A percentile compares a stretch with the other conserved stretches of the same genome.
Evolutionary conservation across 2,113 vertebrate species (phyloP).

Genomic region (Channa maculata): DNA sequence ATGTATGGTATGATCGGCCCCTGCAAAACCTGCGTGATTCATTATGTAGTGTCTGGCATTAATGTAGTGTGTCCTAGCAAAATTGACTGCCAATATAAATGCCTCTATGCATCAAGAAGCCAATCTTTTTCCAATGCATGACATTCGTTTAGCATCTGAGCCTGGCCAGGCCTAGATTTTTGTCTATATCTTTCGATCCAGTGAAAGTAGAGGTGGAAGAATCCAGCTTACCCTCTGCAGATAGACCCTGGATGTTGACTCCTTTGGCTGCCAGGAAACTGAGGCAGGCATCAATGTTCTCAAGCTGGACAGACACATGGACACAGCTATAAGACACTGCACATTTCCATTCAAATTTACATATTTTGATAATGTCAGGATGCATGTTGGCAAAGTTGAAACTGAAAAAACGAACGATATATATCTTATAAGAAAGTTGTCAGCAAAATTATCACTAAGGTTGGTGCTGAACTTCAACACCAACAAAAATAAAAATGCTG

Average conservation of each 20-base stretch:
- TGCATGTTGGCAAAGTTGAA: neutral
- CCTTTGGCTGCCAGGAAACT: conserved; percentile 99
- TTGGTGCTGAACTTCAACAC: neutral
- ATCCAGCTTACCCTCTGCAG: conserved; percentile 92
- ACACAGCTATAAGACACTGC: conserved; percentile 37
- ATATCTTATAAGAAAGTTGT: neutral
- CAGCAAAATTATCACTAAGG: neutral
- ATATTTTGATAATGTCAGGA: conserved; percentile 40
- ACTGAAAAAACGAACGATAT: conserved; percentile 7
- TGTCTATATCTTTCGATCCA: neutral
- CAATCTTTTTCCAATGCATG: neutral
- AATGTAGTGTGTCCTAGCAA: conserved; percentile 24
- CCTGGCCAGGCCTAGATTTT: neutral
- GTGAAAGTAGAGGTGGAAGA: neutral
- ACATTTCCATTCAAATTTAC: conserved; percentile 54
- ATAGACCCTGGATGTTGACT: conserved; percentile 98
- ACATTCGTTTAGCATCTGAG: neutral
- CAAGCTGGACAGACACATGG: conserved; percentile 86
- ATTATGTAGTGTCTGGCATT: conserved; percentile 19
- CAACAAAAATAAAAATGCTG: neutral
- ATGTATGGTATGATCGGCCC: conserved; percentile 12
- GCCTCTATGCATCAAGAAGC: neutral
- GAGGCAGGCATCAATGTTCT: conserved; percentile 98
- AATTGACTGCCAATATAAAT: conserved; percentile 4
- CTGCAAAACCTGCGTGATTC: neutral